These are phyloP conservation scores for Eurois occulta DNA, from an alignment of 2,888 invertebrate species.

Conservation along the genomic window DNA sequence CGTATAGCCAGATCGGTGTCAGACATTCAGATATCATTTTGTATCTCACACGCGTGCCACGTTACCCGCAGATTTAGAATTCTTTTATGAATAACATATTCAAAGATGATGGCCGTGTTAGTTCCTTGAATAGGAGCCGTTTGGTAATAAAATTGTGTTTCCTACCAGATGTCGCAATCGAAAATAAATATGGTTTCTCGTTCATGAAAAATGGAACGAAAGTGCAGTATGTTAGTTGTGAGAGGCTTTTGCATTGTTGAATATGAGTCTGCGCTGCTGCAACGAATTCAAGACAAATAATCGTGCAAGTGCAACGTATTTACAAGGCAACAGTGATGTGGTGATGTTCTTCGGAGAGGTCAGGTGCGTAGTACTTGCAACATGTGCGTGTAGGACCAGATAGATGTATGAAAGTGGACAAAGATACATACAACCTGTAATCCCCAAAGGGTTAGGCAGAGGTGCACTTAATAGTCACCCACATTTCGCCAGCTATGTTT, in stretches of 20 bases:
- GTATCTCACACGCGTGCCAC: constrained; percentile 58
- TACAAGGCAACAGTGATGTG: background rate
- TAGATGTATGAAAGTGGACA: background rate
- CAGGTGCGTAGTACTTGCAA: background rate
- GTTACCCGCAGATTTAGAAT: constrained; percentile 53
- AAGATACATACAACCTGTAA: background rate
- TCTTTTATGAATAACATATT: constrained; percentile 63
- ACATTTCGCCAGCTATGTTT: no score
- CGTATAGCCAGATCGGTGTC: constrained; percentile 57
- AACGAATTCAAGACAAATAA: background rate
- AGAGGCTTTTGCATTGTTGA: background rate
- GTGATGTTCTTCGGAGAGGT: background rate
- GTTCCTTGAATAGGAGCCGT: constrained; percentile 40
- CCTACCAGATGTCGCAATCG: constrained; percentile 8
- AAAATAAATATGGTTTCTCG: constrained; percentile 28
- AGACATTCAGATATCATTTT: constrained; percentile 64
- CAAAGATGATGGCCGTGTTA: constrained; percentile 47
- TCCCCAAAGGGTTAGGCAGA: background rate
- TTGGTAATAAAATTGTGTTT: constrained; percentile 44
- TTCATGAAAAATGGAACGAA: constrained; percentile 15
- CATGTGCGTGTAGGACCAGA: background rate
- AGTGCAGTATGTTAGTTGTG: background rate
- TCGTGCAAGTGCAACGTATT: background rate
- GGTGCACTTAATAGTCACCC: background rate
- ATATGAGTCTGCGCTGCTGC: background rate